Conservation (phyloP, 2,888 invertebrate genomes). For the Dioctria linearis region DNA sequence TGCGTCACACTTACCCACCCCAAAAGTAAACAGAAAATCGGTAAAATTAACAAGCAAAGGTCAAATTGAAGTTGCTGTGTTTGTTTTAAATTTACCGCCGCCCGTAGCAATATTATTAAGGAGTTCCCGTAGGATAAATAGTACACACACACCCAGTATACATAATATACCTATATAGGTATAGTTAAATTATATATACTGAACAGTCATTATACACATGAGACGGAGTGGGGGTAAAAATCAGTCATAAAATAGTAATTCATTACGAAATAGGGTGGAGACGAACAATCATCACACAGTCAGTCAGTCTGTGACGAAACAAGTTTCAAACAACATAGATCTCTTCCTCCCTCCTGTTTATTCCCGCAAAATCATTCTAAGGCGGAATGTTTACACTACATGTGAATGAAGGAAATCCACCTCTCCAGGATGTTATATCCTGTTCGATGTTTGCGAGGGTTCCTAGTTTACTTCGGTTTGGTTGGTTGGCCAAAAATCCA, state of each 20-base stretch:
- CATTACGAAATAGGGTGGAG: not conserved
- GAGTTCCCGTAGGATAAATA: too few relatives aligned
- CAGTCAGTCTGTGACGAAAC: too few relatives aligned
- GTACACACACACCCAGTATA: too few relatives aligned
- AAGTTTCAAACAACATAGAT: not conserved
- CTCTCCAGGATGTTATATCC: constrained; percentile 28
- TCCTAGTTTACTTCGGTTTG: constrained; percentile 25
- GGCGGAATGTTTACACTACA: constrained; percentile 13
- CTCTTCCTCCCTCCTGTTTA: constrained; percentile 42
- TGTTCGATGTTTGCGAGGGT: constrained; percentile 5
- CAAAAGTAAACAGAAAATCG: constrained; percentile 8
- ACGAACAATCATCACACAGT: too few relatives aligned
- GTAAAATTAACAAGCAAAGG: constrained; percentile 21
- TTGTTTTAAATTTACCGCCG: not conserved
- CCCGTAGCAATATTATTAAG: too few relatives aligned
- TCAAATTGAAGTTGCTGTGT: constrained; percentile 5
- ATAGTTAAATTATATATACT: too few relatives aligned
- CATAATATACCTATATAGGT: too few relatives aligned
- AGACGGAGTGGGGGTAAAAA: too few relatives aligned
- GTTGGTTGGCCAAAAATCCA: constrained; percentile 43
- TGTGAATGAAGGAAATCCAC: not conserved
- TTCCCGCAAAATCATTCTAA: constrained; percentile 12
- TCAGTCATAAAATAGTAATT: constrained; percentile 29
- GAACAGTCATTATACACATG: too few relatives aligned
- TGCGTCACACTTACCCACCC: not conserved